These are phyloP conservation scores for Drosophila diplacantha DNA, from an alignment of 2,888 invertebrate species.

Conservation along the genomic window DNA sequence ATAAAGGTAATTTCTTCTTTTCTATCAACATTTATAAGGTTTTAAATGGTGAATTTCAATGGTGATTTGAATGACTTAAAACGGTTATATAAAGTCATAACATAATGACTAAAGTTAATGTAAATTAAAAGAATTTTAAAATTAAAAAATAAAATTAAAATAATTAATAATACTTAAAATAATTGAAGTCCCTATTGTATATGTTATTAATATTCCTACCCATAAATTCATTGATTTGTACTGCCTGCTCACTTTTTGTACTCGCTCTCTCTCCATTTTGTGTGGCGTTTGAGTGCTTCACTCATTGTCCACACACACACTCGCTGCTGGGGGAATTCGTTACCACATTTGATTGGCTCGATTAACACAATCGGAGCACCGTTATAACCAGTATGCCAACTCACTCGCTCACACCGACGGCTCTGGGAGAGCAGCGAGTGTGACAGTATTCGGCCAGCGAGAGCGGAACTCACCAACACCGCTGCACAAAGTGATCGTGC, in stretches of 20 bases:
- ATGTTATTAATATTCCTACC: background rate
- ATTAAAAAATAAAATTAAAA: too few species aligned
- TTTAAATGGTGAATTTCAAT: background rate
- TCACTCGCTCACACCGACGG: constrained; percentile 21
- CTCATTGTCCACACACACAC: background rate
- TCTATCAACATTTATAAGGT: background rate
- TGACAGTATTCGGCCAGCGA: background rate
- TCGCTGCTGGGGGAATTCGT: constrained; percentile 29
- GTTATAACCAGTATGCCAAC: constrained; percentile 66
- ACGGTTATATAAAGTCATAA: background rate
- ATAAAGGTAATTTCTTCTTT: background rate
- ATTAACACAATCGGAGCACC: constrained; percentile 75
- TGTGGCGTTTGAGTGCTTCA: constrained; percentile 7
- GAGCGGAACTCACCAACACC: constrained; percentile 36
- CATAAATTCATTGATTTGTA: background rate
- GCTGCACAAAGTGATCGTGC: constrained; percentile 25
- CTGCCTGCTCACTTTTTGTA: constrained; percentile 1
- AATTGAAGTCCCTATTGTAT: too few species aligned
- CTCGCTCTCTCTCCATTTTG: constrained; percentile 34
- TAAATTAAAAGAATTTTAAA: too few species aligned
- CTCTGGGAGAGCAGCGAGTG: constrained; percentile 1
- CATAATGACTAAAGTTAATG: too few species aligned
- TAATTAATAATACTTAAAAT: too few species aligned
- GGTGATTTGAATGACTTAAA: background rate
- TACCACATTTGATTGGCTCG: constrained; percentile 75